phyloP scores from a whole-genome alignment of 2,797 vertebrate species.

The Neolamprologus multifasciatus region DNA sequence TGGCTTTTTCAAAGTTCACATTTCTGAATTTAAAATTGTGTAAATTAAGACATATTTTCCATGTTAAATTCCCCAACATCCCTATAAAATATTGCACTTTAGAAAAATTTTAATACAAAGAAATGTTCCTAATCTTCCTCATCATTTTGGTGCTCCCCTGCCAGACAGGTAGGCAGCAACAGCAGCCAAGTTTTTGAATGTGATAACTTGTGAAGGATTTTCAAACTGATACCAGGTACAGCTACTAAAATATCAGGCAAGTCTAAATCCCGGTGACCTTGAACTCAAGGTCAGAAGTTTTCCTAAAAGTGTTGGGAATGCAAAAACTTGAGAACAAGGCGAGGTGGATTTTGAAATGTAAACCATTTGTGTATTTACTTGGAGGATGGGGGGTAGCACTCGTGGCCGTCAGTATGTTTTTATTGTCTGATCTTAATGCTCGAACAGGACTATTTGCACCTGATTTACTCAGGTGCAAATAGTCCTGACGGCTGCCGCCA shows the following conservation, averaged over 20 bases:
- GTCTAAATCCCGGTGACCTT: background rate
- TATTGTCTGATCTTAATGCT: too few relatives aligned
- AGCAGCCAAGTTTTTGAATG: background rate
- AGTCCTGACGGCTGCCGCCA: accelerated
- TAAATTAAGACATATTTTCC: background rate
- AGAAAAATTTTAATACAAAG: accelerated
- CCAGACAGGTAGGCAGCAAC: accelerated
- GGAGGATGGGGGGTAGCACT: background rate
- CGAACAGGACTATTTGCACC: too few relatives aligned
- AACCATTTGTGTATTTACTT: background rate
- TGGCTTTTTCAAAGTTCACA: background rate
- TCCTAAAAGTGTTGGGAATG: background rate
- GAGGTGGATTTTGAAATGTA: background rate
- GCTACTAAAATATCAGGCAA: accelerated
- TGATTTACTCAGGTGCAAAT: too few relatives aligned
- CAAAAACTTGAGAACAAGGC: background rate
- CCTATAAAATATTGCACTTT: background rate
- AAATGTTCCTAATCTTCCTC: background rate
- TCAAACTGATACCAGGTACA: accelerated
- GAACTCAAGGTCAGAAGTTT: background rate
- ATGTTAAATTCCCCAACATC: background rate
- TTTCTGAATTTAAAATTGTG: background rate
- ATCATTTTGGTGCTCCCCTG: accelerated
- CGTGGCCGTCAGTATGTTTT: accelerated
- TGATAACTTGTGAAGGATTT: background rate